Evolutionary conservation across 2,888 invertebrate species (phyloP).

Genomic region (Cantharis rufa): DNA sequence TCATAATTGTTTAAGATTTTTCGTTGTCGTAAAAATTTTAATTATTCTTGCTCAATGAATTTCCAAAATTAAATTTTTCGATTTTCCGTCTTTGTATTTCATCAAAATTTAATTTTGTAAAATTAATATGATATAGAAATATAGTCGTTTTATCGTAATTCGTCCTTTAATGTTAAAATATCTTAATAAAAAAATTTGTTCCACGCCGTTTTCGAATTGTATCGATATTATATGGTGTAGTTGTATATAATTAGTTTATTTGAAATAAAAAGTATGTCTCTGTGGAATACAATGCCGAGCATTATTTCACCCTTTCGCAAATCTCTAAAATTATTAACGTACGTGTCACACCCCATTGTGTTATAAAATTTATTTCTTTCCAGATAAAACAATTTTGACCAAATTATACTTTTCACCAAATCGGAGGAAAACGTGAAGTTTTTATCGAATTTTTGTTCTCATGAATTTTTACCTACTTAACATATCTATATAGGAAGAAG

Average conservation of each 20-base stretch:
- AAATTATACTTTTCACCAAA: not conserved
- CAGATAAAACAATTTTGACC: conserved; percentile 5
- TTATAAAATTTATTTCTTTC: conserved; percentile 21
- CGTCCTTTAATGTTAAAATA: conserved; percentile 26
- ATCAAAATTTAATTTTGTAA: not conserved
- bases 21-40: not conserved
- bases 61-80: not conserved
- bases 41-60: not conserved
- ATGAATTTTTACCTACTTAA: conserved; percentile 23
- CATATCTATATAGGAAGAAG: conserved; percentile 39
- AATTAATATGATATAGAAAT: not conserved
- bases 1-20: conserved; percentile 7
- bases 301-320: conserved; percentile 36
- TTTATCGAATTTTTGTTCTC: conserved; percentile 12
- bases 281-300: conserved; percentile 26
- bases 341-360: conserved; percentile 16
- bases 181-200: conserved; percentile 34
- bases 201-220: conserved; percentile 20
- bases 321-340: conserved; percentile 34
- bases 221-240: conserved; percentile 29
- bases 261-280: conserved; percentile 30
- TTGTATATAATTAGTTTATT: conserved; percentile 30
- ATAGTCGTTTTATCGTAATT: not conserved
- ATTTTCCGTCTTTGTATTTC: not conserved
- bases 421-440: not conserved